Conservation (phyloP, 1,140 invertebrate genomes). For the Philopotamus ludificatus region DNA sequence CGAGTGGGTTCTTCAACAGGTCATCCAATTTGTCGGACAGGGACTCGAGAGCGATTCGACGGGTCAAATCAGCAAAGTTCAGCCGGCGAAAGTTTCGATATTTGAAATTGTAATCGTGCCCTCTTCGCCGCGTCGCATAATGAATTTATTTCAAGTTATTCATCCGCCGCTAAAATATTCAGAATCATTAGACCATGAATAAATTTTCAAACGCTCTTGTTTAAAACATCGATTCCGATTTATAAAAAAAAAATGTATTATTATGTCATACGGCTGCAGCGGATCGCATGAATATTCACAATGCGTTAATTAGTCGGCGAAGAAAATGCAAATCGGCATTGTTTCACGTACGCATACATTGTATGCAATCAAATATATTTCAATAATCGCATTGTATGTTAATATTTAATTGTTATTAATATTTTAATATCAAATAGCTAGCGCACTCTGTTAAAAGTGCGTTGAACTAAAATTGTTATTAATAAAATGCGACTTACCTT, state of each 20-base stretch:
- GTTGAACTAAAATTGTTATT: conserved; percentile 23
- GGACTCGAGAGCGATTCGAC: too few relatives aligned
- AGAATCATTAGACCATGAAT: conserved; percentile 14
- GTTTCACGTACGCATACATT: too few relatives aligned
- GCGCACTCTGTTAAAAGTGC: conserved; percentile 26
- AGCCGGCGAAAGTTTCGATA: neutral
- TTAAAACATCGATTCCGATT: conserved; percentile 4
- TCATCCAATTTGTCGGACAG: too few relatives aligned
- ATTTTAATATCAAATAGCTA: conserved; percentile 19
- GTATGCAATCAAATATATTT: neutral
- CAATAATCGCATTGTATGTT: neutral
- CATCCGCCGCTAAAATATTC: neutral
- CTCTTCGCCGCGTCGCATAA: neutral
- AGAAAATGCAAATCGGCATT: neutral
- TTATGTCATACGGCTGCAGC: too few relatives aligned
- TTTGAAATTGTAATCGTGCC: conserved; percentile 12
- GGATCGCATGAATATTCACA: neutral
- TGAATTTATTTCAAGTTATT: neutral
- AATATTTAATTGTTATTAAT: neutral
- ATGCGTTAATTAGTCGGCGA: too few relatives aligned
- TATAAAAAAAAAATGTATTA: too few relatives aligned
- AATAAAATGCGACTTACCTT: too few relatives aligned
- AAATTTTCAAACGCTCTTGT: neutral
- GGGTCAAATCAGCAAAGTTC: too few relatives aligned
- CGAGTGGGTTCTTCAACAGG: neutral